These are phyloP conservation scores for Mylabris phalerata DNA, from an alignment of 1,140 invertebrate genomes.

Conservation along the genomic window DNA sequence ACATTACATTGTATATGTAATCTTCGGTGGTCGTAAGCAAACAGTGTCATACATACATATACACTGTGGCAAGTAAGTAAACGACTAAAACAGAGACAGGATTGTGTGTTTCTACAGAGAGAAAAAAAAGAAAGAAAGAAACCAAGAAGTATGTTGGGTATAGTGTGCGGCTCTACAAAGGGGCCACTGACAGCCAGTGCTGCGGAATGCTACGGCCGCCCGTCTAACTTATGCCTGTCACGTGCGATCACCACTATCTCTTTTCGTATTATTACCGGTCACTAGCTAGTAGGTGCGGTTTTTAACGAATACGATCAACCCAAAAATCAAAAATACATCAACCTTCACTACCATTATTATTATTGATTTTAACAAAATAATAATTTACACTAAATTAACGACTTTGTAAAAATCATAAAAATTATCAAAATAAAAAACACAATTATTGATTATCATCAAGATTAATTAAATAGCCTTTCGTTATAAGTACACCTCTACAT, in stretches of 20 bases:
- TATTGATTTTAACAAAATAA: too few species aligned
- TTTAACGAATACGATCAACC: neutral
- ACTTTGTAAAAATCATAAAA: too few species aligned
- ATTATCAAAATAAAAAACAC: neutral
- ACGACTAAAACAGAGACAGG: too few species aligned
- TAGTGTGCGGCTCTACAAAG: conserved; percentile 32
- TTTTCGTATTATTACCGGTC: conserved; percentile 11
- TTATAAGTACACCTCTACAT: conserved; percentile 79
- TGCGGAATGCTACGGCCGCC: conserved; percentile 34
- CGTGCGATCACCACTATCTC: conserved; percentile 36
- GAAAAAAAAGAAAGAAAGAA: too few species aligned
- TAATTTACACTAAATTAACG: too few species aligned
- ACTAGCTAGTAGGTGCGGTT: conserved; percentile 19
- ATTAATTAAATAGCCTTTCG: conserved; percentile 63
- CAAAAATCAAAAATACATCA: too few species aligned
- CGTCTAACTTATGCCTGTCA: conserved; percentile 39
- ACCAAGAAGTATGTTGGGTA: too few species aligned
- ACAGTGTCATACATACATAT: too few species aligned
- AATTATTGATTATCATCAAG: conserved; percentile 6
- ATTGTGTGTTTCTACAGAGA: too few species aligned
- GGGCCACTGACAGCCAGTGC: conserved; percentile 32
- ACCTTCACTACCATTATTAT: too few species aligned
- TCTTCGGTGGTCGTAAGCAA: conserved; percentile 12
- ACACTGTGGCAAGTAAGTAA: too few species aligned
- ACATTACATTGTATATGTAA: too few species aligned